Evolutionary conservation across 2,113 vertebrate genomes (phyloP), one percentile per base, ranked within the genome.

Genomic region (Parotia lawesii): DNA sequence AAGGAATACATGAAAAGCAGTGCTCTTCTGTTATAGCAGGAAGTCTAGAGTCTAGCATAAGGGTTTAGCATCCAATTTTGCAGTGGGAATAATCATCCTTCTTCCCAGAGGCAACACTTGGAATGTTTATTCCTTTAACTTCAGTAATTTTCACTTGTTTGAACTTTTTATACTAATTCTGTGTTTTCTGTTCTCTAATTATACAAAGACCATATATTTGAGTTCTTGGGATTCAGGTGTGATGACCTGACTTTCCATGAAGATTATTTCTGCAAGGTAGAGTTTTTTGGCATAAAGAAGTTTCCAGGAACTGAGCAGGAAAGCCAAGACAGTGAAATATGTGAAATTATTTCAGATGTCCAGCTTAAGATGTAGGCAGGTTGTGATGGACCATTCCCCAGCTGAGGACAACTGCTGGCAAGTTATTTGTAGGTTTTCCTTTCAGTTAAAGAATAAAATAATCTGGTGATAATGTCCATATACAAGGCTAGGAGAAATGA

Each of bases 61-160:
- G 18, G 20, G 5, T 45, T 58, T 45, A 31, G 66, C 57, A 15
- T 53, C 19, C 50, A n/a, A 0, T n/a, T 79, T 40, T 1, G 0
- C 31, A 31, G 29, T 86, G 50, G 62, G n/a, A 87, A 21, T 87
- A 2, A 2, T 29, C n/a, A 22, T 71, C 37, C 16, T 57, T n/a
- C 57, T 73, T n/a, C 76, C 74, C 42, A 31, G 71, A 81, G 22
- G 35, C 33, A 56, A 2, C 20, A 12, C 27, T 40, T 83, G 7
- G 4, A 67, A 44, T 64, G 29, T n/a, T 76, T 70, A 53, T 29
- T 76, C 38, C 60, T 76, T 65, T 50, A 57, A 23, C 13, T 54
- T 58, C 4, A 44, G 19, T 40, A 4, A 19, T 77, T 90, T 42
- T 64, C 65, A 62, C 25, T 72, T 3, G 0, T 21, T 67, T 61